A percentile compares a stretch with the other conserved stretches of the same genome.
These are phyloP conservation scores for Hofmannophila pseudospretella DNA, from an alignment of 2,888 invertebrate species.

Conservation along the genomic window DNA sequence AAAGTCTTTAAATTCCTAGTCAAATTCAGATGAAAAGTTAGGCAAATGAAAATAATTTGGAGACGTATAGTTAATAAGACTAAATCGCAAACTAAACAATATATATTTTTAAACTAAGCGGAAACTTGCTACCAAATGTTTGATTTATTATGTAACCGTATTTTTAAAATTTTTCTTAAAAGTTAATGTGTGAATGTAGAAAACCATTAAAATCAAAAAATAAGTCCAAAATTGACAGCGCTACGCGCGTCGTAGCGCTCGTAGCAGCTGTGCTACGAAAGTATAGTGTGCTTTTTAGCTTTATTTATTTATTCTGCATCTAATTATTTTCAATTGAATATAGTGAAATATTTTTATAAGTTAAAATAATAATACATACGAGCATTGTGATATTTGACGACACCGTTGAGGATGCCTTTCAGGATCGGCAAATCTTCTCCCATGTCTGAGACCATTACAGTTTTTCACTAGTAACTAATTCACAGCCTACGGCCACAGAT, in stretches of 20 bases:
- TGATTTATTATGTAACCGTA: too few relatives aligned
- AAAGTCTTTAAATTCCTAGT: too few relatives aligned
- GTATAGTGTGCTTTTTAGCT: not conserved
- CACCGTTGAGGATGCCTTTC: conserved; percentile 93
- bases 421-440: conserved; percentile 94
- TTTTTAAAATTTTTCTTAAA: too few relatives aligned
- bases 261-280: conserved; percentile 7
- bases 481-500: conserved; percentile 73
- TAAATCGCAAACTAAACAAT: too few relatives aligned
- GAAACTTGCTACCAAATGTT: too few relatives aligned
- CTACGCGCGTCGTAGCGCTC: conserved; percentile 5
- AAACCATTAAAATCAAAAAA: too few relatives aligned
- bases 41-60: too few relatives aligned
- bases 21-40: too few relatives aligned
- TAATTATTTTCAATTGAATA: conserved; percentile 1
- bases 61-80: too few relatives aligned
- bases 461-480: conserved; percentile 67
- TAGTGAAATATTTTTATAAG: conserved; percentile 12
- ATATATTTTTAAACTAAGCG: too few relatives aligned
- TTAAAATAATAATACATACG: conserved; percentile 83
- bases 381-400: conserved; percentile 94
- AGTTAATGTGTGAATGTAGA: too few relatives aligned
- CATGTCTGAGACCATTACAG: conserved; percentile 81
- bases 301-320: not conserved
- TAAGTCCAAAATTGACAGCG: too few relatives aligned